Evolutionary conservation across 1,140 invertebrate species (phyloP).

Genomic region (Lepidotrigona ventralis): DNA sequence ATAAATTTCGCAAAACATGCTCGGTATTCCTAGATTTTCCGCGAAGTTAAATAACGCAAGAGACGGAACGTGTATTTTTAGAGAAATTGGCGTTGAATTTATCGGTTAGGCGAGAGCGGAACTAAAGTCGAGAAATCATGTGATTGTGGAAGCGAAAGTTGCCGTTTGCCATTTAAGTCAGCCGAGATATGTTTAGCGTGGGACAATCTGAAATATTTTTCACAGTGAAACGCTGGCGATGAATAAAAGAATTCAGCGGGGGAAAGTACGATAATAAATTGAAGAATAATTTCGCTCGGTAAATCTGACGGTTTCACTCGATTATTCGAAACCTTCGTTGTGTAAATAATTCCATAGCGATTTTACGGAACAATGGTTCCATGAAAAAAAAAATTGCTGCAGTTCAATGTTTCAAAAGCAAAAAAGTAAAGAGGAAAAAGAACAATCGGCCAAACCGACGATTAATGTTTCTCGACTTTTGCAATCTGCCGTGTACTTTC

Average conservation of each 20-base stretch:
- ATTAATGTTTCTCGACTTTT: background rate
- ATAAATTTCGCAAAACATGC: background rate
- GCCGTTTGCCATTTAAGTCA: background rate
- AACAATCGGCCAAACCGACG: background rate
- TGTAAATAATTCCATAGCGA: background rate
- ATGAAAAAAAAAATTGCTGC: background rate
- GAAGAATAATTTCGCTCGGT: constrained; percentile 3
- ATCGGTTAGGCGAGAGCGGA: background rate
- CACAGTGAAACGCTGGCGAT: background rate
- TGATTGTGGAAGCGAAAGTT: background rate
- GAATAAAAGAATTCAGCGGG: constrained; percentile 5
- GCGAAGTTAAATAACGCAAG: background rate
- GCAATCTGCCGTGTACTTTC: background rate
- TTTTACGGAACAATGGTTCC: background rate
- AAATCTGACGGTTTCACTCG: background rate
- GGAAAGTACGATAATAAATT: background rate
- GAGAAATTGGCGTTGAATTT: background rate
- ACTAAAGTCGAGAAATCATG: background rate
- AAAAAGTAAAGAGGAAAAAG: background rate
- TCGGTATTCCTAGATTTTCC: background rate
- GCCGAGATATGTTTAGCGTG: background rate
- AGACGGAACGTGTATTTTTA: background rate
- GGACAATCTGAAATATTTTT: constrained; percentile 12
- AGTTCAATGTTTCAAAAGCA: background rate
- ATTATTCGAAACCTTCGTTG: background rate